Evolutionary conservation across 2,888 invertebrate species (phyloP).

Genomic region (Gortyna flavago): DNA sequence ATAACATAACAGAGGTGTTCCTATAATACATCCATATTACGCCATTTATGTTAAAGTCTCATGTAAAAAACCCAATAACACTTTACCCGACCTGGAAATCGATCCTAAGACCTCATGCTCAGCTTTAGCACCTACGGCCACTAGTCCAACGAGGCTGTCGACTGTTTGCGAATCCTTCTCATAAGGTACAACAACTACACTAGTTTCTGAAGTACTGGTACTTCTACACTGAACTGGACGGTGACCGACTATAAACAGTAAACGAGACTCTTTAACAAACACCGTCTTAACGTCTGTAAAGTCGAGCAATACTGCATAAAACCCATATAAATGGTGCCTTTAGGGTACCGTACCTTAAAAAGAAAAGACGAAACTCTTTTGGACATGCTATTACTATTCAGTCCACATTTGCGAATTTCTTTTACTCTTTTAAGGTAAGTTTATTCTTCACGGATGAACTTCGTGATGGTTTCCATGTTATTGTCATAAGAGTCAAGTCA

Average conservation of each 20-base stretch:
- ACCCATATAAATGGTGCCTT: conserved; percentile 45
- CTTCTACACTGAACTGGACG: conserved; percentile 28
- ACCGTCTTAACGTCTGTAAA: conserved; percentile 57
- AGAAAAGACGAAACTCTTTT: not conserved
- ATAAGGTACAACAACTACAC: too few species aligned
- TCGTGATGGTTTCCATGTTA: not conserved
- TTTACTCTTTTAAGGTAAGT: not conserved
- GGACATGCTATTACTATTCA: not conserved
- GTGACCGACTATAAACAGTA: conserved; percentile 44
- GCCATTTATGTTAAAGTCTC: too few species aligned
- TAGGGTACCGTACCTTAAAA: conserved; percentile 24
- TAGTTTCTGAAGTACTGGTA: not conserved
- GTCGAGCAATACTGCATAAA: conserved; percentile 58
- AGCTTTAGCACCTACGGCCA: too few species aligned
- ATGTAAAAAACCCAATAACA: too few species aligned
- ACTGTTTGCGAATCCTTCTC: too few species aligned
- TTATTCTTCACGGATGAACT: not conserved
- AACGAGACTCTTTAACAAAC: conserved; percentile 63
- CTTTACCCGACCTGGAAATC: too few species aligned
- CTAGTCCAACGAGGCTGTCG: too few species aligned
- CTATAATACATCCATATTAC: too few species aligned
- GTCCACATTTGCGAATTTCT: not conserved
- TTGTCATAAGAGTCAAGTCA: too few species aligned
- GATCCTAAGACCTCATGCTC: too few species aligned
- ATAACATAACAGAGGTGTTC: too few species aligned